Conservation (phyloP, 2,888 invertebrate species). For the Dilophus febrilis region DNA sequence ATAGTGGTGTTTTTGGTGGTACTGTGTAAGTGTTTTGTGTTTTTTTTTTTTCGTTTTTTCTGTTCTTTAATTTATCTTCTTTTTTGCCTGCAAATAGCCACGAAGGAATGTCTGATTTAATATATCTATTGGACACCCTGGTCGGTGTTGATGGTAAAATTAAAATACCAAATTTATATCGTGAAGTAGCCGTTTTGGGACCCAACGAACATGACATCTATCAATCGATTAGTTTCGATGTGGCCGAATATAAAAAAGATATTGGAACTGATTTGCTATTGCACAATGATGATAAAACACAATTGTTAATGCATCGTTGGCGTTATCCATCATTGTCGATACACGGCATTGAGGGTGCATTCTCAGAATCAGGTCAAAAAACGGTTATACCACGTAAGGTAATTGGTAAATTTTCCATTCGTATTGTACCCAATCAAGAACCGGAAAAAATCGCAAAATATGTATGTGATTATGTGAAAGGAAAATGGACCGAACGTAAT, state of each 20-base stretch:
- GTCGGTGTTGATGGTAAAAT: constrained; percentile 80
- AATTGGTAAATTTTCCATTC: constrained; percentile 90
- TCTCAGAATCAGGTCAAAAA: constrained; percentile 82
- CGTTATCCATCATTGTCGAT: constrained; percentile 82
- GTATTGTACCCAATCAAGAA: constrained; percentile 88
- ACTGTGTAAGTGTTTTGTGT: constrained; percentile 71
- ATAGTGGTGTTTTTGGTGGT: constrained; percentile 93
- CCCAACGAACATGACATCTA: constrained; percentile 56
- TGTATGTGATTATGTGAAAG: constrained; percentile 59
- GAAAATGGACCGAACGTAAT: constrained; percentile 59
- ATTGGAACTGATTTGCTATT: constrained; percentile 52
- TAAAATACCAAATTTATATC: constrained; percentile 61
- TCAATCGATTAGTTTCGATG: constrained; percentile 70
- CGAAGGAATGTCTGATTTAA: constrained; percentile 83
- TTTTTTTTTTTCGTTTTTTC: too few species aligned
- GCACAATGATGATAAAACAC: constrained; percentile 62
- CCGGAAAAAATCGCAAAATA: constrained; percentile 66
- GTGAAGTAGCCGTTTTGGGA: constrained; percentile 60
- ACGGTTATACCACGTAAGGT: constrained; percentile 91
- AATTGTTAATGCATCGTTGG: constrained; percentile 89
- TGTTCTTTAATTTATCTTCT: too few species aligned
- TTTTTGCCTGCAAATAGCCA: constrained; percentile 36
- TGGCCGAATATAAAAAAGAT: constrained; percentile 53
- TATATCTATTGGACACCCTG: constrained; percentile 67
- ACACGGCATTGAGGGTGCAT: constrained; percentile 93